Conservation (phyloP, 2,888 invertebrate genomes). For the Zeuzera pyrina region DNA sequence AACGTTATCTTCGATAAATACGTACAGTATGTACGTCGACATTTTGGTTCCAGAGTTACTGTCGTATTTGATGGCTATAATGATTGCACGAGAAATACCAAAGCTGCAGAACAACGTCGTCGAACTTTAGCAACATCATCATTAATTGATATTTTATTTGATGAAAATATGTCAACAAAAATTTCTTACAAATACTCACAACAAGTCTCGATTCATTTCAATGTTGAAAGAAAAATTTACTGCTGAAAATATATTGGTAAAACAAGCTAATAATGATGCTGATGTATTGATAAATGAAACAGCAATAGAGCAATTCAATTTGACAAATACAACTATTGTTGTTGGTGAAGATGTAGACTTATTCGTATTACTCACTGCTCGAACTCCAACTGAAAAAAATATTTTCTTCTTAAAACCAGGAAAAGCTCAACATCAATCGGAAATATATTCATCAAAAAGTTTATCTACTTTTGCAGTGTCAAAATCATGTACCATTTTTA, state of each 20-base stretch:
- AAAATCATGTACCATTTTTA: not conserved
- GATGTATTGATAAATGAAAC: conserved; percentile 22
- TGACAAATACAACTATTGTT: conserved; percentile 17
- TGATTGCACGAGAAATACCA: conserved; percentile 20
- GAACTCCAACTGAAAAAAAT: conserved; percentile 18
- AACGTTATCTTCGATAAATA: conserved; percentile 18
- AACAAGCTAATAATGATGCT: conserved; percentile 23
- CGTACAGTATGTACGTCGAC: conserved; percentile 19
- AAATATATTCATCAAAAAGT: conserved; percentile 17
- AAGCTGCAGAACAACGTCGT: conserved; percentile 22
- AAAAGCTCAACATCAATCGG: conserved; percentile 13
- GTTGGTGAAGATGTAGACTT: conserved; percentile 17
- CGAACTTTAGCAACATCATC: conserved; percentile 6
- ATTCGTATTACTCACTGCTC: conserved; percentile 14
- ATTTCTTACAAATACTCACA: conserved; percentile 26
- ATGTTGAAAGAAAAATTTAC: conserved; percentile 21
- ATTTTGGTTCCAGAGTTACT: conserved; percentile 14
- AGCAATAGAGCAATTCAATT: conserved; percentile 15
- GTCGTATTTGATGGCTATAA: conserved; percentile 25
- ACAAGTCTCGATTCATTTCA: conserved; percentile 28
- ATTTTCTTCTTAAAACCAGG: conserved; percentile 14
- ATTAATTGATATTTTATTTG: conserved; percentile 3
- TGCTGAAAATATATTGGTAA: conserved; percentile 22
- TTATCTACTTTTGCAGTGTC: conserved; percentile 9
- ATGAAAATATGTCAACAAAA: conserved; percentile 13